Evolutionary conservation across 2,797 vertebrate species (phyloP), one percentile per base, ranked within the genome.

Genomic region (Acanthopagrus latus): DNA sequence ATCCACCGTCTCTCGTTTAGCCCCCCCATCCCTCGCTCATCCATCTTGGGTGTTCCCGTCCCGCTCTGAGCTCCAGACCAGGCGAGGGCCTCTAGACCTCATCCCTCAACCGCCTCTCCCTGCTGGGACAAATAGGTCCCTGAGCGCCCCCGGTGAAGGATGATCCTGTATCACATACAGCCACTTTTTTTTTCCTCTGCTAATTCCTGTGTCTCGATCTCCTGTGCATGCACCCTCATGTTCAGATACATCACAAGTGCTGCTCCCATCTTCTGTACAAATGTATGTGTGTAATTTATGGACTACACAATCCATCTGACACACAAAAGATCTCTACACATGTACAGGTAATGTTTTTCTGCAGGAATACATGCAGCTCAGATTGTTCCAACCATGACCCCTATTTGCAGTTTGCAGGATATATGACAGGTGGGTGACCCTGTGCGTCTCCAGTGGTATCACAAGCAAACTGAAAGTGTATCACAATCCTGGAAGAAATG

Each of bases 71-170:
- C 83, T 80, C 76, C 87, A 88, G 87, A 93, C 86, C 76, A 74
- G 82, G 78, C n/a, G 23, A 68, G 58, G 64, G 57, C 58, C 74
- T 71, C 43, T 27, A 76, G 75, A 76, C 84, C 64, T 86, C 86
- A 94, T 93, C 83, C 85, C 85, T 93, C 92, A 94, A 60, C 51
- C 51, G 11, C 58, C 62, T 60, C 73, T 88, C 83, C 83, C 89
- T 81, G 71, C 74, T 82, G 86, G 89, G 90, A 94, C 86, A 91
- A 92, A 93, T 89, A 64, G 79, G 85, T 91, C 85, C 83, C 89
- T 29, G 57, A 77, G 80, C 48, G 43, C 57, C 62, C 27, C 64
- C 5, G 65, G 47, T 90, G 88, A 94, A 69, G 64, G 76, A 94
- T 91, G 84, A 87, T 73, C 70, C 81, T 67, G 69, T 82, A 64